These are phyloP conservation scores for Thalassoma bifasciatum DNA, from an alignment of 2,113 vertebrate species.

Conservation along the genomic window DNA sequence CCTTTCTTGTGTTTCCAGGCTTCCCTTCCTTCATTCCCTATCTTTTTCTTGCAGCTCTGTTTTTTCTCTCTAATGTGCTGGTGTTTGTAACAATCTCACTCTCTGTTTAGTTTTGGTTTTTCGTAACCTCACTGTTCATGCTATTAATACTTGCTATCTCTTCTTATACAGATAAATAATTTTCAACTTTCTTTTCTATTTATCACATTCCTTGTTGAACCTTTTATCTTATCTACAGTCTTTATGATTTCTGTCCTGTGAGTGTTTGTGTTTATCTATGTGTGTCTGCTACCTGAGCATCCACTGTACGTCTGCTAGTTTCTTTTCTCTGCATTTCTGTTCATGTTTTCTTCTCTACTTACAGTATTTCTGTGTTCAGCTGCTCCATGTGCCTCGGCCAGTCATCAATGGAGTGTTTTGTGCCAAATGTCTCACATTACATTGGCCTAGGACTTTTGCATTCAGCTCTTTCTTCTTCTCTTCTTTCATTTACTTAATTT, in stretches of 20 bases:
- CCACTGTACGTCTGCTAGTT: conserved; percentile 57
- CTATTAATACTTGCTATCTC: conserved; percentile 82
- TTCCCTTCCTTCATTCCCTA: conserved; percentile 76
- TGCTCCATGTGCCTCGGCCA: conserved; percentile 74
- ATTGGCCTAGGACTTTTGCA: conserved; percentile 52
- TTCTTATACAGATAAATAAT: conserved; percentile 78
- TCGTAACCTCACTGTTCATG: conserved; percentile 79
- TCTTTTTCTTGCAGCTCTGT: conserved; percentile 83
- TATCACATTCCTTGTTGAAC: conserved; percentile 55
- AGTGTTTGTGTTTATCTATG: background rate
- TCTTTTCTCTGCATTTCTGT: conserved; percentile 55
- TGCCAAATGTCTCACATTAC: conserved; percentile 66
- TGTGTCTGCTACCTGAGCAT: conserved; percentile 55
- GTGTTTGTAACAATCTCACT: conserved; percentile 79
- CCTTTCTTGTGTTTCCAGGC: conserved; percentile 86
- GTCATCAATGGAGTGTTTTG: conserved; percentile 72
- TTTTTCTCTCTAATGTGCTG: conserved; percentile 76
- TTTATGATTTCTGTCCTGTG: conserved; percentile 70
- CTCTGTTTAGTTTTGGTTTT: conserved; percentile 75
- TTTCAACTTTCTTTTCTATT: conserved; percentile 70
- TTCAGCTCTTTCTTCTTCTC: conserved; percentile 37
- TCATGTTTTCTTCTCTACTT: conserved; percentile 52
- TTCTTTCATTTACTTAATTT: conserved; percentile 46
- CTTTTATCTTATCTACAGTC: conserved; percentile 62
- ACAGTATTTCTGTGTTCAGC: conserved; percentile 71